A percentile compares a stretch with the other conserved stretches of the same genome.
phyloP scores from a whole-genome alignment of 2,797 vertebrate species.

The Brachyalestes nurse region DNA sequence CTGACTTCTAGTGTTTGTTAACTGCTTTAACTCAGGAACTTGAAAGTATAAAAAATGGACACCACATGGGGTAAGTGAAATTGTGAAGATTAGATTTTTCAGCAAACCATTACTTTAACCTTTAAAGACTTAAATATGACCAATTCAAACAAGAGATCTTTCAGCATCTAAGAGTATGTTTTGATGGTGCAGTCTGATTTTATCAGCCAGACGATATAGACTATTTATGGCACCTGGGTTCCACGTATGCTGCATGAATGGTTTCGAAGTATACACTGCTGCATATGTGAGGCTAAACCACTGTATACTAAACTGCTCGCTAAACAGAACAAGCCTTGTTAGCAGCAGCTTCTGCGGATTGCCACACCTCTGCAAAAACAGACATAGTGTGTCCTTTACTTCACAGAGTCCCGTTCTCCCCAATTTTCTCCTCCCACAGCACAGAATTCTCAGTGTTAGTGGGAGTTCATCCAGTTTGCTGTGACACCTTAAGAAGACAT shows the following conservation, averaged over 20 bases:
- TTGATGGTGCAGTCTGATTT: too few species aligned
- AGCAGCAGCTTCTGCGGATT: not conserved
- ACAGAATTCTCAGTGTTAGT: not conserved
- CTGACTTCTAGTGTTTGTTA: too few species aligned
- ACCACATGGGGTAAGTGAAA: too few species aligned
- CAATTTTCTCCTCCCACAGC: not conserved
- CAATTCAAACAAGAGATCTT: too few species aligned
- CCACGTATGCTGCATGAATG: too few species aligned
- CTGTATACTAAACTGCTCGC: not conserved
- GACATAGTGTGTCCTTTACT: not conserved
- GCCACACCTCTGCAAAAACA: not conserved
- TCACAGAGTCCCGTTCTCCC: not conserved
- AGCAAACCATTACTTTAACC: too few species aligned
- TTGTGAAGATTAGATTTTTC: too few species aligned
- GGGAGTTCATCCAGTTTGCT: not conserved
- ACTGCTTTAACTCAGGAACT: too few species aligned
- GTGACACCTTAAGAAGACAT: not conserved
- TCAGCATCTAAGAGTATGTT: too few species aligned
- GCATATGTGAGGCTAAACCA: not conserved
- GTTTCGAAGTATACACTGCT: not conserved
- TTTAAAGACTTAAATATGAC: too few species aligned
- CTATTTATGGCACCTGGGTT: not conserved
- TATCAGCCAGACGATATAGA: too few species aligned
- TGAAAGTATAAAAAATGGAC: too few species aligned
- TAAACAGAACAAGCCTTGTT: slow-evolving; percentile 17